These are phyloP conservation scores for Channa maculata DNA, from an alignment of 2,113 vertebrate genomes.

Conservation along the genomic window DNA sequence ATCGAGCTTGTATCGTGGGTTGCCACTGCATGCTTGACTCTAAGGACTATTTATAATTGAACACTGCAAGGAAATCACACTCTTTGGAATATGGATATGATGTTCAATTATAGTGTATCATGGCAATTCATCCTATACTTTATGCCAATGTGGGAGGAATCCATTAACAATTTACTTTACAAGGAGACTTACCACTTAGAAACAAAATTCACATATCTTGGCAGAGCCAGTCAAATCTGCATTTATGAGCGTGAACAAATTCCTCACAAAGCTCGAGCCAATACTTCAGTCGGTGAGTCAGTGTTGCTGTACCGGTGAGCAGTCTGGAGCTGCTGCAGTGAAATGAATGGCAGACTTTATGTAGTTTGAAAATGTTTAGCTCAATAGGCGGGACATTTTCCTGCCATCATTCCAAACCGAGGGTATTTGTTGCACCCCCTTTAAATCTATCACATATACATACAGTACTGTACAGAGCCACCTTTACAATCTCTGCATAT, in stretches of 20 bases:
- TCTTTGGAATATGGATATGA: constrained; percentile 55
- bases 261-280: constrained; percentile 20
- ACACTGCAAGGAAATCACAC: constrained; percentile 57
- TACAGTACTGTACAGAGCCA: neutral
- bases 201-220: constrained; percentile 32
- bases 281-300: constrained; percentile 21
- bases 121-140: constrained; percentile 42
- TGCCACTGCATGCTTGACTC: constrained; percentile 54
- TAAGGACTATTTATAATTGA: constrained; percentile 70
- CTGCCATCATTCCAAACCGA: constrained; percentile 16
- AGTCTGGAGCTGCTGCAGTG: neutral
- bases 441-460: constrained; percentile 13
- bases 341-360: constrained; percentile 33
- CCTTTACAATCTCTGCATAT: neutral
- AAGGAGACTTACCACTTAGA: constrained; percentile 12
- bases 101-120: constrained; percentile 61
- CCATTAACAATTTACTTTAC: constrained; percentile 47
- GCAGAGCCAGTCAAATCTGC: constrained; percentile 28
- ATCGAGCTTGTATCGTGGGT: constrained; percentile 57
- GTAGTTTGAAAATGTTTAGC: constrained; percentile 22
- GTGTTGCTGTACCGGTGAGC: neutral
- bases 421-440: neutral
- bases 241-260: constrained; percentile 22
- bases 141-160: constrained; percentile 63
- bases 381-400: constrained; percentile 5